Percentiles rank a stretch among this genome's conserved stretches.
Evolutionary conservation across 2,888 invertebrate genomes (phyloP).

Genomic region (Selenia dentaria): DNA sequence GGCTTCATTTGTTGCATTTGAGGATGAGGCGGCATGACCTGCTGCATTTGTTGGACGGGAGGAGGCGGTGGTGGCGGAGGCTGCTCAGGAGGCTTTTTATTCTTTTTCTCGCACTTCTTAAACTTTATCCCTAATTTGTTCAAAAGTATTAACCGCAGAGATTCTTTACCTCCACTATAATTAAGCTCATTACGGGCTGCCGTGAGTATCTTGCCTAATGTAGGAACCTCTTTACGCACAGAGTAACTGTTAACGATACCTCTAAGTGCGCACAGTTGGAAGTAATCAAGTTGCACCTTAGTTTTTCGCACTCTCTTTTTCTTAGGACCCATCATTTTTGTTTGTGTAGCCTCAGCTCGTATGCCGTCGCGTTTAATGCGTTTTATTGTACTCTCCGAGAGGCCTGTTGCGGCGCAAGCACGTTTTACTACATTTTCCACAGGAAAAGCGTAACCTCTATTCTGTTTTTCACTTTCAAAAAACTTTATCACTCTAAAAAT

Average conservation of each 20-base stretch:
- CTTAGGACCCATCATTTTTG: slow-evolving; percentile 74
- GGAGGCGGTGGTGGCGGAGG: slow-evolving; percentile 37
- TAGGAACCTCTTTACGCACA: slow-evolving; percentile 71
- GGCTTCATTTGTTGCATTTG: slow-evolving; percentile 62
- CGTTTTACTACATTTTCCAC: slow-evolving; percentile 77
- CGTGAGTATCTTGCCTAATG: slow-evolving; percentile 71
- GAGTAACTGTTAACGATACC: slow-evolving; percentile 75
- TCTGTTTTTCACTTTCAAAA: slow-evolving; percentile 78
- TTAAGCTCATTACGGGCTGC: slow-evolving; percentile 73
- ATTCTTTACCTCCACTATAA: slow-evolving; percentile 73
- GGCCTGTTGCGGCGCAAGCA: slow-evolving; percentile 73
- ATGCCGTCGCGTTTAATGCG: slow-evolving; percentile 73
- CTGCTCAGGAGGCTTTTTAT: slow-evolving; percentile 67
- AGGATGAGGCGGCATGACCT: slow-evolving; percentile 37
- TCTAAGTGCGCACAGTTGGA: slow-evolving; percentile 70
- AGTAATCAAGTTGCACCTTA: slow-evolving; percentile 74
- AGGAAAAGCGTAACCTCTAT: slow-evolving; percentile 73
- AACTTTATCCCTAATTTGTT: slow-evolving; percentile 78
- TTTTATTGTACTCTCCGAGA: slow-evolving; percentile 76
- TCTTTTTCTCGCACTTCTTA: slow-evolving; percentile 78
- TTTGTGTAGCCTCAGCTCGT: slow-evolving; percentile 72
- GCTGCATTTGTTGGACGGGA: slow-evolving; percentile 46
- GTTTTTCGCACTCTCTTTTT: slow-evolving; percentile 75
- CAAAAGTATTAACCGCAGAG: slow-evolving; percentile 68
- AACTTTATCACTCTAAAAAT: slow-evolving; percentile 78